phyloP scores from a whole-genome alignment of 2,888 invertebrate genomes.

The Punctoribates punctum region DNA sequence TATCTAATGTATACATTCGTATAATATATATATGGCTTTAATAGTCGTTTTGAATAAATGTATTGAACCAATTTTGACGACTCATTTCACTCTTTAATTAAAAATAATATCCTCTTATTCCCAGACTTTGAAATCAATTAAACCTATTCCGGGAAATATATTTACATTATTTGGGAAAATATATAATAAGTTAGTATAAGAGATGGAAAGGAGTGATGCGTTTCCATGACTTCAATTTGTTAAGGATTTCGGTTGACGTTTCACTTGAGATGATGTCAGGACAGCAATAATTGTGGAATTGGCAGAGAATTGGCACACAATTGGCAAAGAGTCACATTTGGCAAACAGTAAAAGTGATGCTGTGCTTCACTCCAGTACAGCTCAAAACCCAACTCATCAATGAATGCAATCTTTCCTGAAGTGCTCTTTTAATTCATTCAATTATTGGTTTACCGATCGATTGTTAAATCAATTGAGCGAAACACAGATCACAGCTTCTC shows the following conservation, averaged over 20 bases:
- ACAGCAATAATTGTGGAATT: neutral
- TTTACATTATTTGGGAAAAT: no score
- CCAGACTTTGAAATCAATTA: no score
- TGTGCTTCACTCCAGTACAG: neutral
- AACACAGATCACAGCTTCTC: neutral
- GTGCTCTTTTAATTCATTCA: neutral
- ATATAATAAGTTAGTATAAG: no score
- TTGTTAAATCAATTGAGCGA: neutral
- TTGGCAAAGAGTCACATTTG: slow-evolving; percentile 12
- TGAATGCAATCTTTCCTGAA: neutral
- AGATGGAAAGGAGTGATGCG: neutral
- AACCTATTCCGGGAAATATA: no score
- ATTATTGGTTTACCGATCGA: neutral
- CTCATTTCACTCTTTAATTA: no score
- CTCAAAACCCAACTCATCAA: slow-evolving; percentile 2
- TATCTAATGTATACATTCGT: no score
- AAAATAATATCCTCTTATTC: no score
- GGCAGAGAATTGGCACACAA: neutral
- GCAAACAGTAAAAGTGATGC: slow-evolving; percentile 18
- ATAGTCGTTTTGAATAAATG: no score
- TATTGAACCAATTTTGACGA: no score
- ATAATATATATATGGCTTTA: no score
- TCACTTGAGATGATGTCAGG: slow-evolving; percentile 19
- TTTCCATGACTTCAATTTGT: slow-evolving; percentile 33
- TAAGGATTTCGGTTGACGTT: slow-evolving; percentile 20